Conservation (phyloP, 2,888 invertebrate genomes). For the Pomacea canaliculata region DNA sequence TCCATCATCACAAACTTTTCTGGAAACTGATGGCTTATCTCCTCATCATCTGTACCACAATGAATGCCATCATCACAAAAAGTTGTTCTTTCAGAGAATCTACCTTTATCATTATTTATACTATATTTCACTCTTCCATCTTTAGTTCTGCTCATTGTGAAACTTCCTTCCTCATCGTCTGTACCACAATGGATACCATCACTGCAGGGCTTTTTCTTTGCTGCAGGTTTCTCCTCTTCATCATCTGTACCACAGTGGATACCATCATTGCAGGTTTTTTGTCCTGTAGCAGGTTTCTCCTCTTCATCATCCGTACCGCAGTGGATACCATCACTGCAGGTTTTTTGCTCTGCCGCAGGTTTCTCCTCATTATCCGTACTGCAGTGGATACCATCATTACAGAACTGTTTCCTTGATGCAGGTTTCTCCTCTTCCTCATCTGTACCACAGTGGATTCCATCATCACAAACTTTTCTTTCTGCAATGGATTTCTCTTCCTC, state of each 20-base stretch:
- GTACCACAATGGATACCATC: conserved; percentile 44
- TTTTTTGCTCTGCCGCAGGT: neutral
- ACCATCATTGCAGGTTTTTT: conserved; percentile 34
- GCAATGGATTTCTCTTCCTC: conserved; percentile 30
- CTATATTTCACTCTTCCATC: conserved; percentile 46
- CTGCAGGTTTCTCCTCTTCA: conserved; percentile 25
- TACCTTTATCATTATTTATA: conserved; percentile 37
- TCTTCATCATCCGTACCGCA: conserved; percentile 40
- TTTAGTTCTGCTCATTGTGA: conserved; percentile 27
- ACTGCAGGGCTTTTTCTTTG: conserved; percentile 18
- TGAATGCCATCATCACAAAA: conserved; percentile 37
- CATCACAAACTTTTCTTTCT: conserved; percentile 24
- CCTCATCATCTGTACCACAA: conserved; percentile 36
- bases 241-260: conserved; percentile 45
- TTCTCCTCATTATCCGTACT: conserved; percentile 32
- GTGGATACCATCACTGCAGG: conserved; percentile 39
- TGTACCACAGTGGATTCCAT: conserved; percentile 31
- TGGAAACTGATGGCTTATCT: conserved; percentile 7
- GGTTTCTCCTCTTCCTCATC: conserved; percentile 27
- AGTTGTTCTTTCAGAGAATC: neutral
- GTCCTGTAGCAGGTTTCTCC: conserved; percentile 17
- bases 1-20: conserved; percentile 35
- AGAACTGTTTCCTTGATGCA: conserved; percentile 10
- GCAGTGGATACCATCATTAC: conserved; percentile 42
- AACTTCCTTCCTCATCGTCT: conserved; percentile 29